phyloP scores from a whole-genome alignment of 2,797 vertebrate species.

The Falco cherrug region DNA sequence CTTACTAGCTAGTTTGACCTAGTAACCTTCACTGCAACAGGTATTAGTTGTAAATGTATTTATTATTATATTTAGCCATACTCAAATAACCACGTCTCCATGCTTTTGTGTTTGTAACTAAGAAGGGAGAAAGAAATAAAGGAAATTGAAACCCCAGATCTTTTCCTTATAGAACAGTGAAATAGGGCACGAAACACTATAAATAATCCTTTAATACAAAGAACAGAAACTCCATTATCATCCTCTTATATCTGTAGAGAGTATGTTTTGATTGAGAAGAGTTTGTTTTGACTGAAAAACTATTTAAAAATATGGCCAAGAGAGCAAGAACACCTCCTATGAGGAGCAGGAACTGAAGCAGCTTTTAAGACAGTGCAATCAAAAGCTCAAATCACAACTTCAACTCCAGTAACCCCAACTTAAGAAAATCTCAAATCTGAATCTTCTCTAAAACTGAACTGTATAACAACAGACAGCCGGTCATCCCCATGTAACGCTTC shows the following conservation, averaged over 20 bases:
- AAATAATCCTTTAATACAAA: neutral
- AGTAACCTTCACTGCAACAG: neutral
- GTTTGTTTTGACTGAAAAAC: neutral
- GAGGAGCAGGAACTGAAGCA: neutral
- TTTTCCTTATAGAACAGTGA: neutral
- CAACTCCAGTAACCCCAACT: neutral
- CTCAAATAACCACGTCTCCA: neutral
- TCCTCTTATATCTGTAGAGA: neutral
- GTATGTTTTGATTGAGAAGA: neutral
- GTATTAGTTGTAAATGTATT: neutral
- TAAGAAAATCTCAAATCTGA: neutral
- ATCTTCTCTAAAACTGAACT: neutral
- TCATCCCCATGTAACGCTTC: neutral
- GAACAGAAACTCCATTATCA: neutral
- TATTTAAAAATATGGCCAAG: neutral
- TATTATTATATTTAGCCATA: neutral
- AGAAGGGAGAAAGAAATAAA: neutral
- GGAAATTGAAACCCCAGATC: neutral
- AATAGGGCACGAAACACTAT: neutral
- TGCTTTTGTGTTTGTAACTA: neutral
- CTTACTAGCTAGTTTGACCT: neutral
- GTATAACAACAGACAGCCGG: neutral
- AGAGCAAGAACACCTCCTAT: neutral
- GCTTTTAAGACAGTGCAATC: neutral
- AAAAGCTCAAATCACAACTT: neutral